Base-by-base conservation (phyloP, 2,113 vertebrate genomes). In the Empidonax traillii region DNA sequence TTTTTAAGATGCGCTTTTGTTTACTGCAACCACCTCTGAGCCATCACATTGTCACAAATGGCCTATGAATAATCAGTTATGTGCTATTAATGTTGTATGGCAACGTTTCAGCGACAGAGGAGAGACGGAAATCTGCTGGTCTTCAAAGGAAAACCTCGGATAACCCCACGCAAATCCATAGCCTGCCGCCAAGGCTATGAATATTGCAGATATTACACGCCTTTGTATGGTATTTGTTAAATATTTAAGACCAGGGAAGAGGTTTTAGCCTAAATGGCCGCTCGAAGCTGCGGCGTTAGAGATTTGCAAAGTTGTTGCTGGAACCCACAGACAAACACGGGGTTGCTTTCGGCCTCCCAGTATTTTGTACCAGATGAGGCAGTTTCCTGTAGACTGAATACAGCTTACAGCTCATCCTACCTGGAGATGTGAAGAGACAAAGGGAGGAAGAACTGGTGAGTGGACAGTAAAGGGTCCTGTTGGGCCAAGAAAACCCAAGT, bases 141-240 rank as follows among this genome's bases (percentile, higher is more conserved):
- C 85, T 93, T 85, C 82, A 83, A 71, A 88, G 37, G n/a, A 88
- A 88, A 95, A 66, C 88, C 87, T 93, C 62, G 33, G 3, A 88
- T 63, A 93, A 97, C 72, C 91, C 52, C 6, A 4, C 28, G 41
- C 41, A 90, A 88, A 75, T 63, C 51, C 67, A 58, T 77, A 96
- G 80, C 61, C 83, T 86, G 79, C 90, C 8, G 1, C 59, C 13
- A 8, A 52, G 86, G 52, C 73, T 44, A 94, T 90, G 65, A 94
- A 93, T 95, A 90, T 78, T 95, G 93, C 80, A 96, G 52, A 12
- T 93, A 91, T 94, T 92, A 89, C 86, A 71, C 23, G 67, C 55
- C 72, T 90, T 90, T 83, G 67, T 51, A 62, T 35, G 68, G 59
- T 74, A 88, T 90, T 92, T 78, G 63, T 85, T 95, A 90, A 96